A percentile compares a stretch with the other conserved stretches of the same genome.
phyloP scores from a whole-genome alignment of 2,797 vertebrate genomes.

The Dicrostonyx torquatus region DNA sequence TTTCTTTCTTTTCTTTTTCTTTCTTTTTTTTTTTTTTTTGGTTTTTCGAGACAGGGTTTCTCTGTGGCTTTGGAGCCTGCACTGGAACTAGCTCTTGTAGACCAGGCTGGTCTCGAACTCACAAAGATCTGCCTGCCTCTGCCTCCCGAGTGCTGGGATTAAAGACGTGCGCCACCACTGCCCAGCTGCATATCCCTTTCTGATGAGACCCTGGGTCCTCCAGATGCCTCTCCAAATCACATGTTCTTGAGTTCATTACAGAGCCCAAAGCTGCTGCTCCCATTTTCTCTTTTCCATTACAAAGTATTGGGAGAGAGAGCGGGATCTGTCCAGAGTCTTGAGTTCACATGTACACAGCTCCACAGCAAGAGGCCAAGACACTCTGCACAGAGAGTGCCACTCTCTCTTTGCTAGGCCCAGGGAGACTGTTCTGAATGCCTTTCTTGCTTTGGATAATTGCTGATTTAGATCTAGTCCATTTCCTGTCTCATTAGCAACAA shows the following conservation, averaged over 20 bases:
- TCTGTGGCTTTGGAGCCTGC: too few species aligned
- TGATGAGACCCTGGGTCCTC: background rate
- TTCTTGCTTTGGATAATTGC: too few species aligned
- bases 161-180: too few species aligned
- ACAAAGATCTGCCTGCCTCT: too few species aligned
- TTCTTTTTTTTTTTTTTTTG: too few species aligned
- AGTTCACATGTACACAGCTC: too few species aligned
- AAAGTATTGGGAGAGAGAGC: too few species aligned
- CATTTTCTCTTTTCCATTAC: background rate
- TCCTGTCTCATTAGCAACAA: background rate
- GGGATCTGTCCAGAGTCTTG: fast-evolving
- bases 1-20: too few species aligned
- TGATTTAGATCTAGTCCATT: background rate
- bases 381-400: fast-evolving
- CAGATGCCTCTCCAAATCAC: background rate
- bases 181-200: background rate
- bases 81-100: too few species aligned
- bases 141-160: too few species aligned
- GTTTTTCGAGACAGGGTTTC: too few species aligned
- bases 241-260: background rate
- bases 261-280: fast-evolving
- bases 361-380: fast-evolving
- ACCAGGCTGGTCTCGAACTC: too few species aligned
- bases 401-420: fast-evolving
- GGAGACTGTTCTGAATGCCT: background rate